phyloP scores from a whole-genome alignment of 53 echinoderm and acorn worm species.

The Patiria pectinifera region DNA sequence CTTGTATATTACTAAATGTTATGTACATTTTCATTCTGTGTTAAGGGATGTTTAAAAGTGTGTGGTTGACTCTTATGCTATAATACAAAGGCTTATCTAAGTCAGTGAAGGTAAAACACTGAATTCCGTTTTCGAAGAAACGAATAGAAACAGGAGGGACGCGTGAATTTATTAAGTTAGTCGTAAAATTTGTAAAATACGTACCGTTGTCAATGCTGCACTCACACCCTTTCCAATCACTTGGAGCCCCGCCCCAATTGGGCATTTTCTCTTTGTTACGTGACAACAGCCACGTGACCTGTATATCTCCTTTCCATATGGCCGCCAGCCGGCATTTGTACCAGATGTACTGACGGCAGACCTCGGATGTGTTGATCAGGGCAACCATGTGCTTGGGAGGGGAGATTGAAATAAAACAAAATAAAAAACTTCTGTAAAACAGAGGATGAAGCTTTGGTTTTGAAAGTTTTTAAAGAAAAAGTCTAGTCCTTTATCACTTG shows the following conservation, averaged over 20 bases:
- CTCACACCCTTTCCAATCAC: not conserved
- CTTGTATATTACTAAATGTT: too few relatives aligned
- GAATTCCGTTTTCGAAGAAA: too few relatives aligned
- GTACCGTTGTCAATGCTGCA: not conserved
- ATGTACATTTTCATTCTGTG: too few relatives aligned
- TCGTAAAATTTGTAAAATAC: not conserved
- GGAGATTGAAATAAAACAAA: not conserved
- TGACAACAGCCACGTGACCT: not conserved
- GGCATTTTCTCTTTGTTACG: not conserved
- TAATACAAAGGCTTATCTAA: too few relatives aligned
- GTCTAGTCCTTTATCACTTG: too few relatives aligned
- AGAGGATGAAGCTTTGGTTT: too few relatives aligned
- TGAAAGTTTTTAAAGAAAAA: too few relatives aligned
- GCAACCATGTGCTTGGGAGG: not conserved
- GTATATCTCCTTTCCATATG: not conserved
- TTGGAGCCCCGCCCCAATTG: conserved; percentile 2
- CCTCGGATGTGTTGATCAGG: not conserved
- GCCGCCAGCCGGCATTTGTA: not conserved
- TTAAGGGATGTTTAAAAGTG: too few relatives aligned
- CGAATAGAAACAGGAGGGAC: too few relatives aligned
- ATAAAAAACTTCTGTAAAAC: too few relatives aligned
- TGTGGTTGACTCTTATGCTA: too few relatives aligned
- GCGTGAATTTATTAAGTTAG: not conserved
- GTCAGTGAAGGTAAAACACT: too few relatives aligned
- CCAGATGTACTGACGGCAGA: not conserved